phyloP scores from a whole-genome alignment of 2,888 invertebrate species.

The Drosophila macrospina region DNA sequence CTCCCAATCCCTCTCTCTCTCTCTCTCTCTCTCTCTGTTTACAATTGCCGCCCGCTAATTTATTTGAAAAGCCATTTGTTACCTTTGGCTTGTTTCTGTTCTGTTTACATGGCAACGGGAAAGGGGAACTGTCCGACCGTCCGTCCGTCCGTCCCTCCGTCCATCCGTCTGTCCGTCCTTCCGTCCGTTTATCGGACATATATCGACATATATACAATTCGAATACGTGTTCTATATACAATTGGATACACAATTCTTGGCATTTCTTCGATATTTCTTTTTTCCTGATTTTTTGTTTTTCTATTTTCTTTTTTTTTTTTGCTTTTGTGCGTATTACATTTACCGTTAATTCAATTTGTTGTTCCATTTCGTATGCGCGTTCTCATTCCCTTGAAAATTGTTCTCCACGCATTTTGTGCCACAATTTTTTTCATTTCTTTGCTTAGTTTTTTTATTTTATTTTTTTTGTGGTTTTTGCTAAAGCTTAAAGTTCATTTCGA shows the following conservation, averaged over 20 bases:
- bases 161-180: not conserved
- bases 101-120: conserved; percentile 65
- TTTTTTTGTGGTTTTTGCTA: conserved; percentile 2
- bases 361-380: conserved; percentile 13
- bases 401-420: conserved; percentile 11
- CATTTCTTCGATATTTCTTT: conserved; percentile 25
- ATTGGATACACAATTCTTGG: conserved; percentile 45
- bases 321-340: conserved; percentile 55
- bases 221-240: conserved; percentile 11
- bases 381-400: conserved; percentile 22
- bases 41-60: conserved; percentile 69
- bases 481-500: conserved; percentile 48
- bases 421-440: not conserved
- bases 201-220: conserved; percentile 32
- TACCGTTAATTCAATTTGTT: conserved; percentile 70
- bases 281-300: conserved; percentile 6
- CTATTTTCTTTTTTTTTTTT: conserved; percentile 20
- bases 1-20: not conserved
- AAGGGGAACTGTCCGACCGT: not conserved
- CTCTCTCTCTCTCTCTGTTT: conserved; percentile 54
- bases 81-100: conserved; percentile 74
- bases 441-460: not conserved
- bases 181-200: conserved; percentile 30
- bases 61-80: conserved; percentile 80
- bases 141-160: conserved; percentile 1